A percentile compares a stretch with the other conserved stretches of the same genome.
Conservation (phyloP, 2,888 invertebrate genomes). For the Drosophila paranaensis region DNA sequence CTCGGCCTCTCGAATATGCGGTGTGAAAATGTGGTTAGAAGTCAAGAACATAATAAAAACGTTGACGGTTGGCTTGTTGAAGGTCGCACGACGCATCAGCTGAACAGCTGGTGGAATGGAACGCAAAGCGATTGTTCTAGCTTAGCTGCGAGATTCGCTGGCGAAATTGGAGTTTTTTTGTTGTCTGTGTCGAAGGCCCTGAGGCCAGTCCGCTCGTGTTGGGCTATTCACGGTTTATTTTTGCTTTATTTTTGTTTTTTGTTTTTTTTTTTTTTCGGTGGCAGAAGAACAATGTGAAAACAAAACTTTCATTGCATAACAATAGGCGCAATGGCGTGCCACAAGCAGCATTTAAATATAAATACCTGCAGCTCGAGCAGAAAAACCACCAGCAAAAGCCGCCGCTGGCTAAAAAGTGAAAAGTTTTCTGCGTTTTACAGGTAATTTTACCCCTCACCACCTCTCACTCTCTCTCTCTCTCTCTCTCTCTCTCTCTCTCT, state of each 20-base stretch:
- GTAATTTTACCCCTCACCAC: slow-evolving; percentile 39
- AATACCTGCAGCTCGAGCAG: slow-evolving; percentile 73
- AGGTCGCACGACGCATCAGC: slow-evolving; percentile 59
- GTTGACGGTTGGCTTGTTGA: slow-evolving; percentile 46
- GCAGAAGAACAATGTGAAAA: slow-evolving; percentile 56
- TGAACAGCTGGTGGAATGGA: slow-evolving; percentile 33
- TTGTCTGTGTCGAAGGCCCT: slow-evolving; percentile 1
- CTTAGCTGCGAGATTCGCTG: neutral
- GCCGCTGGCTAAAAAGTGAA: slow-evolving; percentile 60
- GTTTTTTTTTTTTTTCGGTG: neutral
- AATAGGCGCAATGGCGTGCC: slow-evolving; percentile 76
- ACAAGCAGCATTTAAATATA: slow-evolving; percentile 77
- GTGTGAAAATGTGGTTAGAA: slow-evolving; percentile 77
- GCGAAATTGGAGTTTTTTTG: slow-evolving; percentile 19
- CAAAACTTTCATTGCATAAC: slow-evolving; percentile 76
- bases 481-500: slow-evolving; percentile 7
- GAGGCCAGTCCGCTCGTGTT: slow-evolving; percentile 1
- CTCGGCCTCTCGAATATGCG: slow-evolving; percentile 52
- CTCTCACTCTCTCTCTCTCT: neutral
- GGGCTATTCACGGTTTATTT: neutral
- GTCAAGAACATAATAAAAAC: slow-evolving; percentile 78
- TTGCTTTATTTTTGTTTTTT: slow-evolving; percentile 1
- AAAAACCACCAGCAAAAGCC: slow-evolving; percentile 45
- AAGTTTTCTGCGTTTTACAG: slow-evolving; percentile 69
- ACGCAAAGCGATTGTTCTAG: slow-evolving; percentile 15